phyloP scores from a whole-genome alignment of 35 echinoderm and acorn worm genomes.

The Heliocidaris erythrogramma region DNA sequence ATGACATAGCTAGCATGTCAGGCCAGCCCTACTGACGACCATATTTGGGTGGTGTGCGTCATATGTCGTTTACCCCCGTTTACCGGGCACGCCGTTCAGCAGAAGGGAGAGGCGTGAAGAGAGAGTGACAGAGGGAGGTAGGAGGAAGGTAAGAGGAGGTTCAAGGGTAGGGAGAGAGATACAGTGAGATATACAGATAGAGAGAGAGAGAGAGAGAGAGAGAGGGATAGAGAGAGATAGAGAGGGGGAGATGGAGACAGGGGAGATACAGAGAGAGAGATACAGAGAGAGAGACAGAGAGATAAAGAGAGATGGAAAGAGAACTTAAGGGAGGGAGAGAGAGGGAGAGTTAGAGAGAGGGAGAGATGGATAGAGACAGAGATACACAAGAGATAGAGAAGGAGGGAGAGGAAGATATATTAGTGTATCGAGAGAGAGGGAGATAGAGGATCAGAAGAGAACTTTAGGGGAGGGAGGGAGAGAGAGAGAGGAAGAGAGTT shows the following conservation, averaged over 20 bases:
- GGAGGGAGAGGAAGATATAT: neutral
- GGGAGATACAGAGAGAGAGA: neutral
- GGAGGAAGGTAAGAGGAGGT: neutral
- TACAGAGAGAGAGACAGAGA: neutral
- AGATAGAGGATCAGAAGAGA: too few species aligned
- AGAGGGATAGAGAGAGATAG: neutral
- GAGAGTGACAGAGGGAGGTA: neutral
- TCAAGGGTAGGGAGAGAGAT: neutral
- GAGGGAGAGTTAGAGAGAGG: neutral
- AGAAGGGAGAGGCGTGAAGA: constrained; percentile 2
- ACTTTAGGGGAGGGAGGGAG: neutral
- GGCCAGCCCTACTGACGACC: neutral
- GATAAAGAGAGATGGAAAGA: neutral
- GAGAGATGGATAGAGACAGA: neutral
- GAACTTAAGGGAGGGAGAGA: neutral
- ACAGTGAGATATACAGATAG: neutral
- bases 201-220: neutral
- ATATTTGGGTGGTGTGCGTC: constrained; percentile 41
- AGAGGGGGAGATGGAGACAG: neutral
- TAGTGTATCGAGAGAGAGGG: neutral
- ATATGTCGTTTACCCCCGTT: neutral
- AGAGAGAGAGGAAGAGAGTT: neutral
- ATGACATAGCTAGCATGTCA: constrained; percentile 37
- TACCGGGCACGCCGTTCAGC: neutral
- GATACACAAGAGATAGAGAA: neutral